These are phyloP conservation scores for Halichoeres trimaculatus DNA, from an alignment of 2,113 vertebrate species.

Conservation along the genomic window DNA sequence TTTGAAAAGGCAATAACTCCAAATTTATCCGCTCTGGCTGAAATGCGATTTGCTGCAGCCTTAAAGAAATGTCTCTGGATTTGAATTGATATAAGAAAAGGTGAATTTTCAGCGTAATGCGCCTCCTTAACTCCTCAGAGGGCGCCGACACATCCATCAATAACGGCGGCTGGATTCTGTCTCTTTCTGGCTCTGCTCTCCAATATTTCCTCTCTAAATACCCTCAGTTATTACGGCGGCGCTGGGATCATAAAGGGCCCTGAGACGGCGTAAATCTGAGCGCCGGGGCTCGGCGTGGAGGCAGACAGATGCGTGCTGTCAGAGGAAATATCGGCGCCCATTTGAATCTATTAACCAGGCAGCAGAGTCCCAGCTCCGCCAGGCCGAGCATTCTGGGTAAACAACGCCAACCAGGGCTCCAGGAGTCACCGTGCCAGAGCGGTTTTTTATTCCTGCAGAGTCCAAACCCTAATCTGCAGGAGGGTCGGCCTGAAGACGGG, in stretches of 20 bases:
- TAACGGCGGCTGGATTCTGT: constrained; percentile 16
- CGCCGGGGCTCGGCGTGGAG: constrained; percentile 4
- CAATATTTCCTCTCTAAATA: constrained; percentile 34
- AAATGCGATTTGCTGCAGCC: constrained; percentile 44
- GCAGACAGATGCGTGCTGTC: constrained; percentile 83
- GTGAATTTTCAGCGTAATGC: constrained; percentile 14
- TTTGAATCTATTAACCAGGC: constrained; percentile 80
- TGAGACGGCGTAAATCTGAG: constrained; percentile 26
- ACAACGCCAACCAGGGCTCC: not conserved
- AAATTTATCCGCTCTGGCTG: constrained; percentile 38
- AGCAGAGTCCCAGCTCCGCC: constrained; percentile 25
- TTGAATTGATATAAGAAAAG: constrained; percentile 33
- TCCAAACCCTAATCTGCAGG: not conserved
- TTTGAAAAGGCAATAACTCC: constrained; percentile 60
- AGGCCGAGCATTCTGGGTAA: not conserved
- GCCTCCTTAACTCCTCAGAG: constrained; percentile 12
- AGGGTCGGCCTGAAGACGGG: not conserved
- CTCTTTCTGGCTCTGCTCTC: constrained; percentile 31
- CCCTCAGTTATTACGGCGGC: constrained; percentile 44
- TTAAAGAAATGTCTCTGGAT: constrained; percentile 29
- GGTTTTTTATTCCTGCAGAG: constrained; percentile 8
- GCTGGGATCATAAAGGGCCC: constrained; percentile 38
- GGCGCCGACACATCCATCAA: constrained; percentile 52
- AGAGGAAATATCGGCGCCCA: constrained; percentile 72
- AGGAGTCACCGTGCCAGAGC: constrained; percentile 29